Evolutionary conservation across 2,113 vertebrate genomes (phyloP).

Genomic region (Pelecanus crispus): DNA sequence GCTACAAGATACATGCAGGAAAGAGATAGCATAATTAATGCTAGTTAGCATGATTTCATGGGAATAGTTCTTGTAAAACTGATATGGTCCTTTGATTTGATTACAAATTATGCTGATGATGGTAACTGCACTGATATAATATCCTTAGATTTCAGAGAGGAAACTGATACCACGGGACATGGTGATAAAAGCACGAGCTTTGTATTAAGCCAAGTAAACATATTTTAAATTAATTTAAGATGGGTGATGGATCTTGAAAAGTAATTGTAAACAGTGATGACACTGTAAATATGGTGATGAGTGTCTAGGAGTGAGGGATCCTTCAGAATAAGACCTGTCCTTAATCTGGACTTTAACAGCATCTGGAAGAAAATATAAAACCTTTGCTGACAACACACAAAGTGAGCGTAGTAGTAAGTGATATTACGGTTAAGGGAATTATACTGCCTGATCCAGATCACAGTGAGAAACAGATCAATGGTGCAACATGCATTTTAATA

Average conservation of each 20-base stretch:
- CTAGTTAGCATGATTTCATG: slow-evolving; percentile 48
- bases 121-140: slow-evolving; percentile 22
- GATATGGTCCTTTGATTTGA: slow-evolving; percentile 46
- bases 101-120: slow-evolving; percentile 55
- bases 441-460: slow-evolving; percentile 16
- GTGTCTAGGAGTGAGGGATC: background rate
- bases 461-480: background rate
- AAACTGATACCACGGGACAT: background rate
- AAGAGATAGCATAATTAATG: slow-evolving; percentile 50
- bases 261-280: background rate
- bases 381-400: background rate
- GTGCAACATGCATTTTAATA: slow-evolving; percentile 16
- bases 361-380: background rate
- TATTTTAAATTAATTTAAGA: background rate
- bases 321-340: background rate
- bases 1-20: slow-evolving; percentile 27
- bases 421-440: background rate
- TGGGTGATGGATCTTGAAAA: background rate
- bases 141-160: slow-evolving; percentile 26
- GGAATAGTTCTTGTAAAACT: slow-evolving; percentile 35
- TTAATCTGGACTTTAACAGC: background rate
- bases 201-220: background rate
- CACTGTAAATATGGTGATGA: background rate
- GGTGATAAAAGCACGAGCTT: background rate
- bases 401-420: background rate